Evolutionary conservation across 2,888 invertebrate species (phyloP).

Genomic region (Lampropteryx suffumata): DNA sequence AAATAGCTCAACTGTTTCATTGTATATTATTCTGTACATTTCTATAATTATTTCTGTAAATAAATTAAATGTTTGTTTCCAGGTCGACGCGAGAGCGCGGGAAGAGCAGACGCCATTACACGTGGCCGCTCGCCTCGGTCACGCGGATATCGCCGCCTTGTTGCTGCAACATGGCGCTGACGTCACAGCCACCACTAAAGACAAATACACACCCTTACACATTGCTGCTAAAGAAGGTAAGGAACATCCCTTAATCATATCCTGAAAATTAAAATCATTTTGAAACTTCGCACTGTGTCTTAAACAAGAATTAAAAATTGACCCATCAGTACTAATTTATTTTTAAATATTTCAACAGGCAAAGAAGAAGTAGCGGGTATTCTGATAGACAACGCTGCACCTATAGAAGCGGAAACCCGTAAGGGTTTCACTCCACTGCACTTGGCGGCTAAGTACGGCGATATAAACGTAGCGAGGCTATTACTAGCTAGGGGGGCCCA

Average conservation of each 20-base stretch:
- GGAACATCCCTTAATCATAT: no score
- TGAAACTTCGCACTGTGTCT: no score
- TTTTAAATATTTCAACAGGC: slow-evolving; percentile 47
- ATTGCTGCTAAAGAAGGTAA: slow-evolving; percentile 98
- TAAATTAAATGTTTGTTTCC: no score
- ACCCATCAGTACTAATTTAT: no score
- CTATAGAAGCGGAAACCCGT: slow-evolving; percentile 95
- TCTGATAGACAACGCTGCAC: slow-evolving; percentile 95
- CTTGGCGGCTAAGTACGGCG: slow-evolving; percentile 98
- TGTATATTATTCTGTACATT: no score
- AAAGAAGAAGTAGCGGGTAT: slow-evolving; percentile 95
- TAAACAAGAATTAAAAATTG: no score
- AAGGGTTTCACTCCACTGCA: slow-evolving; percentile 98
- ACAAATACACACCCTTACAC: slow-evolving; percentile 97
- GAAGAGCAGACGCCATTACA: slow-evolving; percentile 98
- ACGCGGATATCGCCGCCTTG: slow-evolving; percentile 97
- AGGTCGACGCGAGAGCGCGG: slow-evolving; percentile 86
- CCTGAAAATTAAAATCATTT: no score
- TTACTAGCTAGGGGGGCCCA: slow-evolving; percentile 94
- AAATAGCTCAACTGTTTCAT: no score
- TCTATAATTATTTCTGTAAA: no score
- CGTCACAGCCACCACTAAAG: slow-evolving; percentile 95
- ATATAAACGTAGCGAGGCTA: slow-evolving; percentile 92
- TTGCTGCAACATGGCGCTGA: slow-evolving; percentile 96
- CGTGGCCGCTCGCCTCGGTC: slow-evolving; percentile 97